Conservation (phyloP, 1,140 invertebrate genomes). For the Penaeus chinensis region DNA sequence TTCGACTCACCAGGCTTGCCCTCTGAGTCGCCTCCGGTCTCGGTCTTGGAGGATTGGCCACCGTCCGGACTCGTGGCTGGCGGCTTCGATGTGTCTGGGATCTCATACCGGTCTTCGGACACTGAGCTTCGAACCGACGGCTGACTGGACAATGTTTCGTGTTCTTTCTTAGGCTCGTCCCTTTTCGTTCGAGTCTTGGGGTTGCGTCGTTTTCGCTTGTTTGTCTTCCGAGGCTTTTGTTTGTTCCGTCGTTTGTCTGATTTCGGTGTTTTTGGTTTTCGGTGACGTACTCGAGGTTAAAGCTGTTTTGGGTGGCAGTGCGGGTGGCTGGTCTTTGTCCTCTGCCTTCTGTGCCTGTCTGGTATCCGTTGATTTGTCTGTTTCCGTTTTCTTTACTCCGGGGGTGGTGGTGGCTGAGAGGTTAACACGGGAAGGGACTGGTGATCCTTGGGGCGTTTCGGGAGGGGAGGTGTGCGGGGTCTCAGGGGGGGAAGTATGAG, state of each 20-base stretch:
- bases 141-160: slow-evolving; percentile 3
- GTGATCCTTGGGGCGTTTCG: slow-evolving; percentile 10
- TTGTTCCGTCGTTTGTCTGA: too few species aligned
- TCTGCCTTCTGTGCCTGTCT: too few species aligned
- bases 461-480: slow-evolving; percentile 42
- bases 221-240: too few species aligned
- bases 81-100: slow-evolving; percentile 37
- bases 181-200: too few species aligned
- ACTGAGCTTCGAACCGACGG: slow-evolving; percentile 25
- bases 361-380: not conserved
- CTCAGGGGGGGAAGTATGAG: slow-evolving; percentile 44
- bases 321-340: too few species aligned
- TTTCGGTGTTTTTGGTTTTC: too few species aligned
- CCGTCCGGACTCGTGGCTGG: slow-evolving; percentile 9
- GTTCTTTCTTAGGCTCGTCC: not conserved
- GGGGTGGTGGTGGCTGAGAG: not conserved
- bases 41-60: not conserved
- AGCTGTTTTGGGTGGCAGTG: too few species aligned
- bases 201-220: too few species aligned
- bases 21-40: not conserved
- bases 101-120: slow-evolving; percentile 44
- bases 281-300: too few species aligned
- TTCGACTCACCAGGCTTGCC: not conserved
- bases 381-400: not conserved
- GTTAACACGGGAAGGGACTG: not conserved